Evolutionary conservation across 2,888 invertebrate genomes (phyloP).

Genomic region (Strigamia maritima): DNA sequence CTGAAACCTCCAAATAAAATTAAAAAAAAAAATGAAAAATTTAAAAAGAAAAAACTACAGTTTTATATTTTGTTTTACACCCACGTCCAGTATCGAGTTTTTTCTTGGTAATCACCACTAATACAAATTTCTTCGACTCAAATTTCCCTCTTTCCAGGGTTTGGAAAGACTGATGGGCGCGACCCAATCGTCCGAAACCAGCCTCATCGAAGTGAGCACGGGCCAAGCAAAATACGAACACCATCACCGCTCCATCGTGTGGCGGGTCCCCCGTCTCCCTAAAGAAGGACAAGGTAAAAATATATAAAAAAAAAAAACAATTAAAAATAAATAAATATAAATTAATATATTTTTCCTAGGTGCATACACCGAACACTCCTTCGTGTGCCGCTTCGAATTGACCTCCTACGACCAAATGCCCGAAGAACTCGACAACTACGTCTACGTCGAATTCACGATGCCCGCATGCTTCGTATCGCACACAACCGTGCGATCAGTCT

Average conservation of each 20-base stretch:
- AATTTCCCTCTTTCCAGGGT: constrained; percentile 59
- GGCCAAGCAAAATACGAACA: constrained; percentile 99
- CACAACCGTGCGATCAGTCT: constrained; percentile 91
- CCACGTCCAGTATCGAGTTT: too few relatives aligned
- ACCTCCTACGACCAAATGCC: constrained; percentile 98
- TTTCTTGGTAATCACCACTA: too few relatives aligned
- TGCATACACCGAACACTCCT: constrained; percentile 95
- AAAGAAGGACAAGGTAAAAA: constrained; percentile 92
- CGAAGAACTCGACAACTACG: constrained; percentile 80
- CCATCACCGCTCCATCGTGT: constrained; percentile 93
- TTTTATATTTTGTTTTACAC: too few relatives aligned
- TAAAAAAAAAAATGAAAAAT: too few relatives aligned
- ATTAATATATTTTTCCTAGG: constrained; percentile 58
- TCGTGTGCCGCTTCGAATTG: constrained; percentile 89
- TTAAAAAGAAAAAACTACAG: too few relatives aligned
- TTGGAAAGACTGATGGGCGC: constrained; percentile 88
- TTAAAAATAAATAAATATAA: background rate
- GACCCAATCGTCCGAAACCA: constrained; percentile 83
- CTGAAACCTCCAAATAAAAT: too few relatives aligned
- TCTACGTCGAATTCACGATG: constrained; percentile 96
- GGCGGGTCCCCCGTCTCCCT: constrained; percentile 95
- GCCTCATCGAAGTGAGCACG: constrained; percentile 91
- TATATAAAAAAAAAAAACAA: background rate
- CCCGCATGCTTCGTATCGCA: constrained; percentile 92
- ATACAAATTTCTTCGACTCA: background rate